Conservation (phyloP, 2,888 invertebrate species). For the Patella caerulea region DNA sequence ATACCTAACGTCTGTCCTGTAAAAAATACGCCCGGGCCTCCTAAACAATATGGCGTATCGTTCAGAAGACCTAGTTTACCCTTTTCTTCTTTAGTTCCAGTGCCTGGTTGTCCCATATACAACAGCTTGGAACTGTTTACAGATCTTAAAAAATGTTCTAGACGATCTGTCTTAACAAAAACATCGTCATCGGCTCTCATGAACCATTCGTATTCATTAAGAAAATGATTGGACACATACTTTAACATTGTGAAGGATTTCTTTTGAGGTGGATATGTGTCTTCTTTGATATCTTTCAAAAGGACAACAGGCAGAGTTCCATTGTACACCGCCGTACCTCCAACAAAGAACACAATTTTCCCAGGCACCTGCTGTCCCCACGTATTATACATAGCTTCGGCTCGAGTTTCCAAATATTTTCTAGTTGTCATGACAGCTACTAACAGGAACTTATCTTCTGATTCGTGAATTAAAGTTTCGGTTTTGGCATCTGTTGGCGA, state of each 20-base stretch:
- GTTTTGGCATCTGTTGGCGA: neutral
- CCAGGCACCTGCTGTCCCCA: conserved; percentile 94
- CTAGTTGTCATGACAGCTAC: conserved; percentile 86
- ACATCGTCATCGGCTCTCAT: conserved; percentile 97
- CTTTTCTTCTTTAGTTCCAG: conserved; percentile 79
- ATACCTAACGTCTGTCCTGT: conserved; percentile 86
- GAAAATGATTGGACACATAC: conserved; percentile 86
- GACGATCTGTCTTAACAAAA: conserved; percentile 86
- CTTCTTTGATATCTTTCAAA: conserved; percentile 85
- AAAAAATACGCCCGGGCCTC: conserved; percentile 94
- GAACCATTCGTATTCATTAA: conserved; percentile 90
- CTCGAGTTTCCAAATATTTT: conserved; percentile 88
- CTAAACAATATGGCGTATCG: conserved; percentile 97
- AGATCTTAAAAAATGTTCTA: conserved; percentile 86
- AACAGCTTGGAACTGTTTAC: conserved; percentile 88
- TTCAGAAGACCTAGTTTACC: conserved; percentile 82
- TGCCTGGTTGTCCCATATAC: conserved; percentile 80
- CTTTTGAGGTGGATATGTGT: conserved; percentile 97
- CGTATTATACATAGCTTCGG: conserved; percentile 90
- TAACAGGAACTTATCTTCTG: neutral
- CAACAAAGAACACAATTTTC: conserved; percentile 87
- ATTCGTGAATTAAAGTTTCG: neutral
- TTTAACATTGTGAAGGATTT: conserved; percentile 92
- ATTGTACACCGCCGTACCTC: conserved; percentile 71
- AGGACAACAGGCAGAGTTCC: conserved; percentile 82